Percentiles rank a stretch among this genome's conserved stretches.
phyloP scores from a whole-genome alignment of 2,113 vertebrate genomes.

The Chauna torquata region DNA sequence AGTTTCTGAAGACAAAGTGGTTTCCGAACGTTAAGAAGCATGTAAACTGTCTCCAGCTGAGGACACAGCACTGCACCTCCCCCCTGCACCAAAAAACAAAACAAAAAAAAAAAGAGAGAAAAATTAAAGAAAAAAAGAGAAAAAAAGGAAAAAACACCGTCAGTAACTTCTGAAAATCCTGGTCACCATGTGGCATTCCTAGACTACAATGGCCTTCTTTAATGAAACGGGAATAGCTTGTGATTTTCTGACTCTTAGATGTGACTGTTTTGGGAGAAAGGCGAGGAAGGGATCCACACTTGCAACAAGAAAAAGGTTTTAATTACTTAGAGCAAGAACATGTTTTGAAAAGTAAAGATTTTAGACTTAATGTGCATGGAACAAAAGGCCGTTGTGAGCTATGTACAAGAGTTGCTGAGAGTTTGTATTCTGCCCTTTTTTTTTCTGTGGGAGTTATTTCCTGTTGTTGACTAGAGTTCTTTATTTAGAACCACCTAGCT shows the following conservation, averaged over 20 bases:
- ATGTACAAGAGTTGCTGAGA: slow-evolving; percentile 86
- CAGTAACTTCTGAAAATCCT: background rate
- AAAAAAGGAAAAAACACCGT: background rate
- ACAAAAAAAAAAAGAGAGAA: accelerated
- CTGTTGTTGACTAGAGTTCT: slow-evolving; percentile 99
- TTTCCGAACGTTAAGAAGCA: slow-evolving; percentile 39
- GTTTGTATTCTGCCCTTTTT: slow-evolving; percentile 88
- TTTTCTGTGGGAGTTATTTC: slow-evolving; percentile 98
- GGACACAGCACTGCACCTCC: background rate
- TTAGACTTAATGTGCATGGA: slow-evolving; percentile 69
- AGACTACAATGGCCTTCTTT: background rate
- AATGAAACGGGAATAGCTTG: background rate
- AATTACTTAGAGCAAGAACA: slow-evolving; percentile 56
- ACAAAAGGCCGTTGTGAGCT: slow-evolving; percentile 89
- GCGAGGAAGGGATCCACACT: background rate
- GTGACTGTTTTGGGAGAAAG: background rate
- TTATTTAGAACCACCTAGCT: slow-evolving; percentile 98
- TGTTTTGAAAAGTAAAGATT: slow-evolving; percentile 72
- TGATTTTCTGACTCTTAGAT: background rate
- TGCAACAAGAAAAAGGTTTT: background rate
- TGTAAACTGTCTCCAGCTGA: background rate
- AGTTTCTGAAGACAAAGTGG: slow-evolving; percentile 19
- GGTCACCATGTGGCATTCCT: background rate
- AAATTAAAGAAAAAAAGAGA: accelerated
- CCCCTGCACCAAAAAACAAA: background rate